A percentile compares a stretch with the other conserved stretches of the same genome.
Conservation (phyloP, 2,888 invertebrate genomes). For the Abrostola tripartita region DNA sequence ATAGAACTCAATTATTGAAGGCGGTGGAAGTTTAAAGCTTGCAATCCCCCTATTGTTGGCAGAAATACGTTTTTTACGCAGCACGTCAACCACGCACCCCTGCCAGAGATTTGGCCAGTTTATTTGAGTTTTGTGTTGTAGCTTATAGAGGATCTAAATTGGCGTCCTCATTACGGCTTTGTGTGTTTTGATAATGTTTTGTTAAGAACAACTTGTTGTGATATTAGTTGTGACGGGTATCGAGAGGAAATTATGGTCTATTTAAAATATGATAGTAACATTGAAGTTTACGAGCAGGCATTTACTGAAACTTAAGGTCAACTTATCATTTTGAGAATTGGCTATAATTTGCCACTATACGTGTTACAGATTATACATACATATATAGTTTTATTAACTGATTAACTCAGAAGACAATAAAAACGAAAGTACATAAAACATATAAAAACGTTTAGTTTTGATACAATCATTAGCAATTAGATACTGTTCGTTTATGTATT, state of each 20-base stretch:
- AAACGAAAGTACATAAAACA: too few species aligned
- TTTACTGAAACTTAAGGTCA: too few species aligned
- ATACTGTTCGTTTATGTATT: not conserved
- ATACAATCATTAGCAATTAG: too few species aligned
- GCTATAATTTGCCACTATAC: too few species aligned
- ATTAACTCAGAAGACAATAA: too few species aligned
- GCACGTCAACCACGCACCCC: conserved; percentile 57
- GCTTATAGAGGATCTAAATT: conserved; percentile 21
- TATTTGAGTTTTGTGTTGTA: conserved; percentile 26
- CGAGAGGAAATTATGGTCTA: too few species aligned
- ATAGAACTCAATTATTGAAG: conserved; percentile 71
- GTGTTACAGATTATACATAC: too few species aligned
- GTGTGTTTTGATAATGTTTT: conserved; percentile 5
- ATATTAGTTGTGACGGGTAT: not conserved
- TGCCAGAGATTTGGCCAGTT: conserved; percentile 38
- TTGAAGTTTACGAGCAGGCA: too few species aligned
- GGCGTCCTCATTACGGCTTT: conserved; percentile 9
- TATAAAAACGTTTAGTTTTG: too few species aligned
- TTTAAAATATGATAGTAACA: too few species aligned
- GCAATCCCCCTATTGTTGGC: conserved; percentile 57
- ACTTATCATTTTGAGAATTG: too few species aligned
- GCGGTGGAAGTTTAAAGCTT: conserved; percentile 71
- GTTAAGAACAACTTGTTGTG: not conserved
- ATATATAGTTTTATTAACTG: too few species aligned
- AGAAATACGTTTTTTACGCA: conserved; percentile 64